phyloP scores from a whole-genome alignment of 2,113 vertebrate species.

The Triplophysa dalaica region DNA sequence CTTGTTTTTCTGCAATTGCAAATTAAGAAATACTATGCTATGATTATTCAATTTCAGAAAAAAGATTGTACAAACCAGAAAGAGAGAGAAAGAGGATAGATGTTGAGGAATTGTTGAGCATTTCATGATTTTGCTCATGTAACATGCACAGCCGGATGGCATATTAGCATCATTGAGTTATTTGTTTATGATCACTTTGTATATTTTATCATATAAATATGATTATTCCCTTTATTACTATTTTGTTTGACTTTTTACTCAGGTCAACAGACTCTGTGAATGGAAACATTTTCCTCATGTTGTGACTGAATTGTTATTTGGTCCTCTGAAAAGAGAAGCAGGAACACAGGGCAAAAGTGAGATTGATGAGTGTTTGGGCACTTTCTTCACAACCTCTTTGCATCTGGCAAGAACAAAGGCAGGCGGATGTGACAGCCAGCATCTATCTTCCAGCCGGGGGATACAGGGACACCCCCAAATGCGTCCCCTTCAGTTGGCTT shows the following conservation, averaged over 20 bases:
- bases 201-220: no score
- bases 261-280: constrained; percentile 64
- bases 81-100: constrained; percentile 50
- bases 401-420: constrained; percentile 74
- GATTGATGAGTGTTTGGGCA: constrained; percentile 78
- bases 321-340: constrained; percentile 60
- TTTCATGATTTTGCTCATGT: constrained; percentile 33
- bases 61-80: constrained; percentile 5
- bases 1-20: constrained; percentile 62
- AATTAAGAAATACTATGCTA: constrained; percentile 38
- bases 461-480: constrained; percentile 43
- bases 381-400: constrained; percentile 71
- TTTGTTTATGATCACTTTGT: no score
- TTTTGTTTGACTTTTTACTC: constrained; percentile 28
- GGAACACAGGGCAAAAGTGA: constrained; percentile 71
- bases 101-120: not conserved
- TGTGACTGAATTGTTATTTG: constrained; percentile 76
- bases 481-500: not conserved
- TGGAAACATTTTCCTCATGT: constrained; percentile 63
- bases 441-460: constrained; percentile 75
- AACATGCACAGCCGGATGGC: not conserved
- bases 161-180: not conserved
- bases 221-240: not conserved
- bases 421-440: constrained; percentile 75
- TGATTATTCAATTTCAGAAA: constrained; percentile 53